These are phyloP conservation scores for Chirona hameri DNA, from an alignment of 2,888 invertebrate species.

Conservation along the genomic window DNA sequence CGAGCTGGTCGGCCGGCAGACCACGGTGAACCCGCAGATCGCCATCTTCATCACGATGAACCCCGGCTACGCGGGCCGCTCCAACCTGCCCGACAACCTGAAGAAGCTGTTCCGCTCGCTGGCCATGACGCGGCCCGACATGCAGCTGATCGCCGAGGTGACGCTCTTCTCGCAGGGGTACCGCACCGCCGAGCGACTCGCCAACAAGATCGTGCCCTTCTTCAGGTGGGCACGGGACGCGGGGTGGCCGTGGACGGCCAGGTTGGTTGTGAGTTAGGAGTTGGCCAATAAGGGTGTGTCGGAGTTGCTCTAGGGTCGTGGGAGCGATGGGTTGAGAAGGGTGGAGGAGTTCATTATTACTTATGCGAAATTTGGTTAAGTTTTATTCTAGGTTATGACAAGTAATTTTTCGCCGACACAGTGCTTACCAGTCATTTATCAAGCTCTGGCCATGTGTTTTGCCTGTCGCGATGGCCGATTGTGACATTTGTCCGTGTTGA, in stretches of 20 bases:
- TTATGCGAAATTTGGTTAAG: no score
- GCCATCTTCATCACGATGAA: slow-evolving; percentile 99
- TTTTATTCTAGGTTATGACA: no score
- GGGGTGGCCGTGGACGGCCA: not conserved
- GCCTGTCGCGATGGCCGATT: no score
- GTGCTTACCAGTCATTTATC: no score
- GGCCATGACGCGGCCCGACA: slow-evolving; percentile 98
- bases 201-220: slow-evolving; percentile 99
- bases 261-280: no score
- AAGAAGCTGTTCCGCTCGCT: slow-evolving; percentile 98
- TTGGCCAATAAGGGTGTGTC: no score
- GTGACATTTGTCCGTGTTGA: no score
- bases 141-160: slow-evolving; percentile 97
- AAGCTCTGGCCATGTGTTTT: no score
- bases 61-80: slow-evolving; percentile 98
- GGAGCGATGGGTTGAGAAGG: no score
- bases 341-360: no score
- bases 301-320: no score
- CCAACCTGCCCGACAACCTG: slow-evolving; percentile 97
- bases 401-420: no score
- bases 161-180: slow-evolving; percentile 99
- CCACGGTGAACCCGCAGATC: slow-evolving; percentile 94
- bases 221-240: slow-evolving; percentile 76
- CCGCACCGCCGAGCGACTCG: slow-evolving; percentile 93
- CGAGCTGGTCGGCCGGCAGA: slow-evolving; percentile 95